A percentile compares a stretch with the other conserved stretches of the same genome.
These are phyloP conservation scores for Mus caroli DNA, from an alignment of 2,797 vertebrate genomes.

Conservation along the genomic window DNA sequence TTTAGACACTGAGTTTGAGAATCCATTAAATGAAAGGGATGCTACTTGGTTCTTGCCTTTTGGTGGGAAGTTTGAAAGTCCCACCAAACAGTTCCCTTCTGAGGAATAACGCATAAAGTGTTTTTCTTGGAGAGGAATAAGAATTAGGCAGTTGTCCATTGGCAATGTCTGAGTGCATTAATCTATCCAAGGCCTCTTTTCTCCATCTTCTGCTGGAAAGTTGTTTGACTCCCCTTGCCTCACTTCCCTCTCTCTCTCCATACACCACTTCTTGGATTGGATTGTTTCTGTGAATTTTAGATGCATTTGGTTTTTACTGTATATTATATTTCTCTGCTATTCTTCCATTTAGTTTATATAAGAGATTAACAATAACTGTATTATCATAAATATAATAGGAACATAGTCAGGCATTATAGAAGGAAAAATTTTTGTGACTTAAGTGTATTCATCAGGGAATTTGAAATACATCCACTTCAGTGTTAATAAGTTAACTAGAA, in stretches of 20 bases:
- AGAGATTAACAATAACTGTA: background rate
- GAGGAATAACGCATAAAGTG: background rate
- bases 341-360: background rate
- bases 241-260: too few species aligned
- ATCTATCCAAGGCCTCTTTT: background rate
- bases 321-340: background rate
- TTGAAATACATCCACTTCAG: background rate
- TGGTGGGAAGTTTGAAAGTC: background rate
- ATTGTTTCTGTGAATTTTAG: background rate
- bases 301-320: background rate
- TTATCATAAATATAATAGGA: background rate
- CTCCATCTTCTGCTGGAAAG: background rate
- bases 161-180: too few species aligned
- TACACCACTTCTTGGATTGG: background rate
- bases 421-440: background rate
- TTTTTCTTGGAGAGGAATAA: background rate
- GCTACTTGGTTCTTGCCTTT: background rate
- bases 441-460: background rate
- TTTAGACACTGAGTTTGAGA: too few species aligned
- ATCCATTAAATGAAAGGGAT: background rate
- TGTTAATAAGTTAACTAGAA: slow-evolving; percentile 15
- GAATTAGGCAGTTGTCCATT: background rate
- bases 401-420: slow-evolving; percentile 9
- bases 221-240: background rate
- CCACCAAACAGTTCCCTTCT: background rate